Evolutionary conservation across 30 jellyfish, hydroid and myxozoan species (phyloP).

Genomic region (Clytia hemisphaerica): DNA sequence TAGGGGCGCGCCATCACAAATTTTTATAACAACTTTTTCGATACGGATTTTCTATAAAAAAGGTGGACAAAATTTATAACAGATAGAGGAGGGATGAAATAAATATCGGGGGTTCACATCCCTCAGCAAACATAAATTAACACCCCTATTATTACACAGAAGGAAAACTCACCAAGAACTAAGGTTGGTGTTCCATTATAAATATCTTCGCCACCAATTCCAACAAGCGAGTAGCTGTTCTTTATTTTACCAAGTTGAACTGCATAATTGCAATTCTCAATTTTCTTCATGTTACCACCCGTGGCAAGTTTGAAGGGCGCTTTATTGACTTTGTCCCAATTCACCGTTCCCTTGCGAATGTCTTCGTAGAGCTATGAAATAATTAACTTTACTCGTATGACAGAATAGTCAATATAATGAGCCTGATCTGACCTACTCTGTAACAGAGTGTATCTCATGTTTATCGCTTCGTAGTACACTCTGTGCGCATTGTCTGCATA

Average conservation of each 20-base stretch:
- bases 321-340: constrained; percentile 88
- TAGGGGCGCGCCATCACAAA: no score
- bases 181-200: constrained; percentile 77
- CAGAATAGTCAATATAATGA: no score
- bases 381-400: no score
- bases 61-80: background rate
- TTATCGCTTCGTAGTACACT: no score
- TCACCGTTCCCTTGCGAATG: constrained; percentile 75
- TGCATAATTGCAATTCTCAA: constrained; percentile 97
- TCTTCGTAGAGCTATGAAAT: constrained; percentile 81
- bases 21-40: no score
- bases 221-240: constrained; percentile 81
- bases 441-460: no score
- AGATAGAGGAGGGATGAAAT: background rate
- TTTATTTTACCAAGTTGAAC: constrained; percentile 89
- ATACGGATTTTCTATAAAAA: no score
- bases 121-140: background rate
- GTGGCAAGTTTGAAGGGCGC: constrained; percentile 78
- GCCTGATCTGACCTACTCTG: no score
- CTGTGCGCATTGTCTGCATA: no score
- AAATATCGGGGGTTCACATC: background rate
- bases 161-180: constrained; percentile 50
- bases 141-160: background rate
- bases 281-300: constrained; percentile 93
- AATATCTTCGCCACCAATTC: constrained; percentile 97